phyloP scores from a whole-genome alignment of 2,113 vertebrate genomes.

The Brachyhypopomus gauderio region DNA sequence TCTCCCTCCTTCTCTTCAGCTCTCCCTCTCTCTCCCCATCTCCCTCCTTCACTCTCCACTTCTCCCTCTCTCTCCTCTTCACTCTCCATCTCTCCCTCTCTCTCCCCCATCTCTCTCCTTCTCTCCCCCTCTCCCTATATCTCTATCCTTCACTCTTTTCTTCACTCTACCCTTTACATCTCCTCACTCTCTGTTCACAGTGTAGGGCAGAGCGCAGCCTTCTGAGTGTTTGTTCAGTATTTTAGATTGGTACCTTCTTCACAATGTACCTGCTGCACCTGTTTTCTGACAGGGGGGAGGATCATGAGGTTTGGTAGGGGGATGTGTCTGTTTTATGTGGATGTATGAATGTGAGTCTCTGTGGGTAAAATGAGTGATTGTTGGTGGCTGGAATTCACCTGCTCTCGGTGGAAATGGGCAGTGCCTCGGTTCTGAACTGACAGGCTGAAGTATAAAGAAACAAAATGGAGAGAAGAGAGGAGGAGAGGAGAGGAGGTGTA shows the following conservation, averaged over 20 bases:
- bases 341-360: slow-evolving; percentile 1
- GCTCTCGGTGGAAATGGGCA: slow-evolving; percentile 48
- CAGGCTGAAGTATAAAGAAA: slow-evolving; percentile 24
- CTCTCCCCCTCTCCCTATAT: too few relatives aligned
- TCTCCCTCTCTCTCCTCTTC: not conserved
- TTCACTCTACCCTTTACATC: slow-evolving; percentile 36
- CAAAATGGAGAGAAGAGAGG: slow-evolving; percentile 5
- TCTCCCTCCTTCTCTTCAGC: not conserved
- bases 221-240: too few relatives aligned
- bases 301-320: too few relatives aligned
- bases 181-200: not conserved
- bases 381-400: slow-evolving; percentile 37
- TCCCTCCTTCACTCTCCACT: not conserved
- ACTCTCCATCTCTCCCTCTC: slow-evolving; percentile 12
- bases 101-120: too few relatives aligned
- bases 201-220: not conserved
- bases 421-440: slow-evolving; percentile 59
- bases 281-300: too few relatives aligned
- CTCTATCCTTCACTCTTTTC: not conserved
- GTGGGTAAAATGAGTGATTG: not conserved
- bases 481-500: not conserved
- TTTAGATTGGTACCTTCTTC: not conserved
- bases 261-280: not conserved
- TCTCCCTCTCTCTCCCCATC: not conserved
- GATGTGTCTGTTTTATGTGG: not conserved